Conservation (phyloP, 2,797 vertebrate species). For the Paratrypauchen microcephalus region DNA sequence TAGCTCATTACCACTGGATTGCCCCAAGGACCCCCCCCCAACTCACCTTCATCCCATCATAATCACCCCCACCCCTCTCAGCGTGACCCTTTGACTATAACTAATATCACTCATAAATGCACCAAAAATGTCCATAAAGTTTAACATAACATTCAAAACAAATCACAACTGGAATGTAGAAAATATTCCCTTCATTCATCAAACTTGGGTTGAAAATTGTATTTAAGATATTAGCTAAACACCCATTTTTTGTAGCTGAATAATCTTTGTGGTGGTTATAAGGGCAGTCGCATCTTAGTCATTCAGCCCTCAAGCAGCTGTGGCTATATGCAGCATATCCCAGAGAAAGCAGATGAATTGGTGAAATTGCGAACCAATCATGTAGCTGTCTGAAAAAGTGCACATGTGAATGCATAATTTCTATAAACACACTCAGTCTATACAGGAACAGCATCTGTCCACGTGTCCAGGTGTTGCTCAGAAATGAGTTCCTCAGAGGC, state of each 20-base stretch:
- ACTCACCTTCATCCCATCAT: slow-evolving; percentile 11
- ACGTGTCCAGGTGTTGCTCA: not conserved
- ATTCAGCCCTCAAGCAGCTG: not conserved
- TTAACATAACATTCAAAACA: not conserved
- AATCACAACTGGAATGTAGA: no score
- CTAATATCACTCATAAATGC: slow-evolving; percentile 3
- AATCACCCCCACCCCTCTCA: slow-evolving; percentile 31
- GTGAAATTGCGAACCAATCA: not conserved
- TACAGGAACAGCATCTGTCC: not conserved
- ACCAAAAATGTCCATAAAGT: not conserved
- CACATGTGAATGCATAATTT: not conserved
- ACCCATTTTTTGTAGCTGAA: no score
- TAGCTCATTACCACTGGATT: slow-evolving; percentile 77
- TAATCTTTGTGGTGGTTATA: no score
- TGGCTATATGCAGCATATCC: not conserved
- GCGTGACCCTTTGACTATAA: slow-evolving; percentile 28
- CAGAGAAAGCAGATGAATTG: not conserved
- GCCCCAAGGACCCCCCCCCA: slow-evolving; percentile 57
- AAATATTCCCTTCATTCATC: no score
- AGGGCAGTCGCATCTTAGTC: no score
- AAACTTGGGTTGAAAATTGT: no score
- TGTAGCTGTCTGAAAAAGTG: not conserved
- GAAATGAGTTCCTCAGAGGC: not conserved
- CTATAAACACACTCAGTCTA: not conserved
- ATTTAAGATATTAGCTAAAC: no score